Evolutionary conservation across 2,113 vertebrate species (phyloP).

Genomic region (Herpetotheres cachinnans): DNA sequence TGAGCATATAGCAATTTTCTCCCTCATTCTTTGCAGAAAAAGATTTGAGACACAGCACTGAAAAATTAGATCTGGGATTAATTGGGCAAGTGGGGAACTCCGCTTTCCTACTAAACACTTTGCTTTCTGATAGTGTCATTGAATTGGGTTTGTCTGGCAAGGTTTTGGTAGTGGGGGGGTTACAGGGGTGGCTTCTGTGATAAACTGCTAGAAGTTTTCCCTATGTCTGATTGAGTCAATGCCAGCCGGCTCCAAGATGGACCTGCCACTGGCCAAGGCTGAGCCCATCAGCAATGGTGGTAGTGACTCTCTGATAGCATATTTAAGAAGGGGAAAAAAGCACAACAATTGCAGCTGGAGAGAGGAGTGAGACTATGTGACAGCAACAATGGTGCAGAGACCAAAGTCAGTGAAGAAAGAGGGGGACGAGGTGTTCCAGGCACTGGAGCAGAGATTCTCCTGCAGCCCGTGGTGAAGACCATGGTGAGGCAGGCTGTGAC

Average conservation of each 20-base stretch:
- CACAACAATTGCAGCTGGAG: too few relatives aligned
- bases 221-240: not conserved
- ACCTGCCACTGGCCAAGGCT: rapidly evolving
- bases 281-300: too few relatives aligned
- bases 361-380: not conserved
- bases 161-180: not conserved
- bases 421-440: not conserved
- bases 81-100: not conserved
- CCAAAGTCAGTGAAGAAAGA: not conserved
- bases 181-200: not conserved
- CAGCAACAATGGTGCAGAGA: not conserved
- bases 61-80: not conserved
- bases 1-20: not conserved
- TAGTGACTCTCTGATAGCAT: not conserved
- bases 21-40: not conserved
- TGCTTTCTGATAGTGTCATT: not conserved
- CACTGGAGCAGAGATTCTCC: not conserved
- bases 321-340: not conserved
- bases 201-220: not conserved
- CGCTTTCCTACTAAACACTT: not conserved
- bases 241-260: not conserved
- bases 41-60: not conserved
- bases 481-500: not conserved
- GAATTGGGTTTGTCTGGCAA: not conserved
- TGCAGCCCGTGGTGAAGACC: not conserved